Conservation (phyloP, 2,797 vertebrate species). For the Limosa lapponica region DNA sequence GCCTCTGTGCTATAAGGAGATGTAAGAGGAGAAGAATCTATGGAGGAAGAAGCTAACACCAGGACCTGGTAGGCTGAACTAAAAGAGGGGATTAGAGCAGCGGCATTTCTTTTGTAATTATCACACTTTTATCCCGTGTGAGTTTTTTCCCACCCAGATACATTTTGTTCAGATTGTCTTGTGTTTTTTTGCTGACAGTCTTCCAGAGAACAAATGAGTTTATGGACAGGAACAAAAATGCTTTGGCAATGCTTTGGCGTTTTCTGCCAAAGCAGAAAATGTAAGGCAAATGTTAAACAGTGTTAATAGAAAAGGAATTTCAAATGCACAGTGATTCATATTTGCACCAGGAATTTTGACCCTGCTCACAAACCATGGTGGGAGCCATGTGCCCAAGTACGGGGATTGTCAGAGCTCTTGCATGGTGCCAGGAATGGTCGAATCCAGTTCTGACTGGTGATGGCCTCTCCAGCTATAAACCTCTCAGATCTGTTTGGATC, state of each 20-base stretch:
- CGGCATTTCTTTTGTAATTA: background rate
- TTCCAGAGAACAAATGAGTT: constrained; percentile 34
- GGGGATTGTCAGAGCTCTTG: background rate
- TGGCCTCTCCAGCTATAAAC: background rate
- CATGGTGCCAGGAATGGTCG: background rate
- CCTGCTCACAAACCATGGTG: background rate
- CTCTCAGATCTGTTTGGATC: constrained; percentile 5
- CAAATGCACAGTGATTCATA: background rate
- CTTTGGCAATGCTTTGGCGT: background rate
- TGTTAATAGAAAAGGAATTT: constrained; percentile 1
- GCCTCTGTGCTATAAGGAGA: background rate
- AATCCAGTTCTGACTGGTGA: constrained; percentile 3
- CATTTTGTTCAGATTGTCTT: constrained; percentile 3
- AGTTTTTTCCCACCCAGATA: background rate
- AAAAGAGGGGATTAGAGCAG: background rate
- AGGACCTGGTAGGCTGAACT: background rate
- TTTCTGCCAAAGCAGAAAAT: constrained; percentile 18
- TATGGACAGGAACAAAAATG: constrained; percentile 9
- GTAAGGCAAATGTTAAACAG: constrained; percentile 2
- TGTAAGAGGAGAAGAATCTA: background rate
- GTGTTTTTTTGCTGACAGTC: background rate
- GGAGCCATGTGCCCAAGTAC: background rate
- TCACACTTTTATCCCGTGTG: background rate
- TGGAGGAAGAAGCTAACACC: background rate
- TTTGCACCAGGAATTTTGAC: background rate